Conservation (phyloP, 2,888 invertebrate species). For the Hyposoter dolosus region DNA sequence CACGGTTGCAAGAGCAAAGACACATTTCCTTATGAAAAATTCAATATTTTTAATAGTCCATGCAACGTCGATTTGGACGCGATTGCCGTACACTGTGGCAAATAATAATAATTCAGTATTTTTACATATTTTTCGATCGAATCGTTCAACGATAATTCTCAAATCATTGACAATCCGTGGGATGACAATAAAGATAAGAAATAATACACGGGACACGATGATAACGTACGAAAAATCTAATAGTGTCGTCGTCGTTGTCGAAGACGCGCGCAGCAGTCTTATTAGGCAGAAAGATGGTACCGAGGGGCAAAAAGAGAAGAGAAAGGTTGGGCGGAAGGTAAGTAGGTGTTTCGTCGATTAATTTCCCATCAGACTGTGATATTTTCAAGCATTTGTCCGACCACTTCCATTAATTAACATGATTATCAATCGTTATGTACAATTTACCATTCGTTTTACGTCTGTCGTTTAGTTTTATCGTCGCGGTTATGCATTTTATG, state of each 20-base stretch:
- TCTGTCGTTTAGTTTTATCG: conserved; percentile 14
- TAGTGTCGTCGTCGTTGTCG: conserved; percentile 52
- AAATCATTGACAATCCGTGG: conserved; percentile 41
- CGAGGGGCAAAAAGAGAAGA: conserved; percentile 53
- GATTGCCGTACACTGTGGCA: not conserved
- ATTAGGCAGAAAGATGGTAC: conserved; percentile 66
- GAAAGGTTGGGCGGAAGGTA: not conserved
- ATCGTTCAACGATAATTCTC: conserved; percentile 46
- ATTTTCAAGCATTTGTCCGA: conserved; percentile 38
- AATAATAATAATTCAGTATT: conserved; percentile 36
- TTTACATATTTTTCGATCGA: conserved; percentile 33
- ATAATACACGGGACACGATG: conserved; percentile 40
- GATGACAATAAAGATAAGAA: conserved; percentile 14
- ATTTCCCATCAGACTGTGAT: conserved; percentile 39
- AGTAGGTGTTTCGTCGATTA: conserved; percentile 31
- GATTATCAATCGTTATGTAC: conserved; percentile 72
- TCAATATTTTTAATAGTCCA: conserved; percentile 32
- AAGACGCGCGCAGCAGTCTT: conserved; percentile 64
- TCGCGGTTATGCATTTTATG: conserved; percentile 45
- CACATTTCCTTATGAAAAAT: conserved; percentile 19
- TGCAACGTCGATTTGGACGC: conserved; percentile 11
- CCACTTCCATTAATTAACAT: conserved; percentile 57
- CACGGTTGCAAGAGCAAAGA: conserved; percentile 43
- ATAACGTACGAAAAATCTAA: conserved; percentile 44
- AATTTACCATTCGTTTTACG: conserved; percentile 68